Percentiles rank a stretch among this genome's conserved stretches.
Evolutionary conservation across 2,888 invertebrate genomes (phyloP).

Genomic region (Ptychoptera contaminata): DNA sequence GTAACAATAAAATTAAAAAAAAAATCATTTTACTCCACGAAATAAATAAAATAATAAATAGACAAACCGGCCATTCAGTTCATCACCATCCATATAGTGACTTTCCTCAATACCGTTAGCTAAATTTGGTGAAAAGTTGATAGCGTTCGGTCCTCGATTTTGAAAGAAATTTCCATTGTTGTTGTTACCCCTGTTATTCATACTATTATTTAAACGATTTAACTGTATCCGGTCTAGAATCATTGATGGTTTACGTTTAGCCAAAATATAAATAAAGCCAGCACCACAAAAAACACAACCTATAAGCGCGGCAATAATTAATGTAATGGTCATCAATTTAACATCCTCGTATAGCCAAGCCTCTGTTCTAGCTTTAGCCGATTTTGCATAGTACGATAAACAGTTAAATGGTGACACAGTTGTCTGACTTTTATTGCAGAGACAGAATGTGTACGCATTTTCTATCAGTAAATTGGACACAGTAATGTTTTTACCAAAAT

Average conservation of each 20-base stretch:
- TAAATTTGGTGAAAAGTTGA: neutral
- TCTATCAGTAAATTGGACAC: neutral
- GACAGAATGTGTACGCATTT: neutral
- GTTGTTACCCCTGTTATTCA: too few species aligned
- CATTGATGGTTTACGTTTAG: too few species aligned
- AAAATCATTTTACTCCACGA: too few species aligned
- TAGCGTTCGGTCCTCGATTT: too few species aligned
- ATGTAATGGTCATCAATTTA: neutral
- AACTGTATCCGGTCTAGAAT: too few species aligned
- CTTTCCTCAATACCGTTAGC: too few species aligned
- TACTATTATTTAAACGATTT: too few species aligned
- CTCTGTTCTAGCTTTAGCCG: neutral
- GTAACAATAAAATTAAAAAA: neutral
- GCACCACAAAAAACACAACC: too few species aligned
- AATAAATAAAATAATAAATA: neutral
- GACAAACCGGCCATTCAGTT: neutral
- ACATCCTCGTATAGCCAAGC: neutral
- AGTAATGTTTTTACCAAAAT: neutral
- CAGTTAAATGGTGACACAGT: conserved; percentile 2
- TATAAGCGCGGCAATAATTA: neutral
- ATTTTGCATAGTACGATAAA: neutral
- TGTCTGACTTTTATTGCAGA: neutral
- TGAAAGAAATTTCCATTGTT: too few species aligned
- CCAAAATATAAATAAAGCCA: too few species aligned
- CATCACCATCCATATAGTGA: neutral